Base-by-base conservation (phyloP, 2,113 vertebrate species). In the Eudyptes chrysolophus region DNA sequence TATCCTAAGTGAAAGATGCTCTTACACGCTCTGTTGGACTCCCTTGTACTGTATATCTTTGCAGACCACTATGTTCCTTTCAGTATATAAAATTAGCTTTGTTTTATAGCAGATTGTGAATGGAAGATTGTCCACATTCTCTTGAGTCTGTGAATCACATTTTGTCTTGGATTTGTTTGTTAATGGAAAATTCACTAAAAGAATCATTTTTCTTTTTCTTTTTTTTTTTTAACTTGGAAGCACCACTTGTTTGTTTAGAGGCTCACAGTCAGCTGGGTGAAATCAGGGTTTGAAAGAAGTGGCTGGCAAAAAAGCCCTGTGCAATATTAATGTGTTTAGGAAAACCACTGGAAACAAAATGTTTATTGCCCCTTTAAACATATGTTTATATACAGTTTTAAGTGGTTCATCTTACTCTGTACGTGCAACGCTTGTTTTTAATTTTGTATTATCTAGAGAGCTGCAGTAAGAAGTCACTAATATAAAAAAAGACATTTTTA, bases 301-400 rank as follows among this genome's bases (percentile, higher is more conserved):
- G 65, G 32, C 68, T 93, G 94, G 80, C 82, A 95, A 79, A 95
- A 88, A 68, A 86, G 49, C 57, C 40, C 72, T 96, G 81, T 93
- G 70, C 95, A 80, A 54, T 95, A 84, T 95, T 93, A 93, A 92
- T 92, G 87, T 92, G 92, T 94, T 94, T 92, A 97, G 65, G 83
- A 97, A 92, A 97, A 57, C 91, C 82, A 93, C 77, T 95, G 46
- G 32, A 96, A 96, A 95, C 84, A 90, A 82, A 97, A 94, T 96
- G 51, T 92, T 94, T 96, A 78, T 96, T 85, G 71, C 69, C 36
- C 87, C 87, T 87, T 85, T 70, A 75, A 81, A 92, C 62, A 40
- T 74, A 64, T 82, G 58, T 87, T 97, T 90, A 89, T 89, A 42
- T 58, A 65, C 85, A 92, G 91, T 71, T 97, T 82, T 80, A 89